Conservation (phyloP, 2,888 invertebrate species). For the Fragum fragum region DNA sequence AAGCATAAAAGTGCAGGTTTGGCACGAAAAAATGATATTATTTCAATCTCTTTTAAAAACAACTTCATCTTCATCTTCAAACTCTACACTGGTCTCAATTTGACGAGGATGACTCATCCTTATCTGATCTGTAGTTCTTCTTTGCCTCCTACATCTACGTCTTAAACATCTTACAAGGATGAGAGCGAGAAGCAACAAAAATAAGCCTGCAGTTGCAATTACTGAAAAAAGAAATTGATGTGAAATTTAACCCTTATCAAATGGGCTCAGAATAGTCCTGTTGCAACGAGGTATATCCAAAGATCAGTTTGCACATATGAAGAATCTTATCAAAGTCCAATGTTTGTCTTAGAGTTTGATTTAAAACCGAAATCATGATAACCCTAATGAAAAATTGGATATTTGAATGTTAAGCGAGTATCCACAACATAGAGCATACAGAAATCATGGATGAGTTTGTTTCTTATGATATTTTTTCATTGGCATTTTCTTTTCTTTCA, state of each 20-base stretch:
- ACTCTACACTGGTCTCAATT: not conserved
- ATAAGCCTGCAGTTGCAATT: not conserved
- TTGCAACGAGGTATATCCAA: too few species aligned
- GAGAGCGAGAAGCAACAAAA: not conserved
- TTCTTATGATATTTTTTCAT: not conserved
- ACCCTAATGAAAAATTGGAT: not conserved
- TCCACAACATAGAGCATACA: not conserved
- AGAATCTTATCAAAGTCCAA: too few species aligned
- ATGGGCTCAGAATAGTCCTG: too few species aligned
- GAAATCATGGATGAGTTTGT: not conserved
- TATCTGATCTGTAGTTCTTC: not conserved
- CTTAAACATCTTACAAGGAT: not conserved
- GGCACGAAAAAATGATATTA: not conserved
- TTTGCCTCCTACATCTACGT: not conserved
- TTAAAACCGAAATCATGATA: too few species aligned
- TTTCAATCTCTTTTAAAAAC: not conserved
- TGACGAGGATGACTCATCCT: not conserved
- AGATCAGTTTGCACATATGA: too few species aligned
- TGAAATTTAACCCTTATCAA: not conserved
- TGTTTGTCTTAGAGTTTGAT: too few species aligned
- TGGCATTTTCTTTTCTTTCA: too few species aligned
- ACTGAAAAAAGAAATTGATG: not conserved
- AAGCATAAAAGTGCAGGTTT: too few species aligned
- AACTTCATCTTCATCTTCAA: not conserved
- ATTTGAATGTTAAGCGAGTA: not conserved